Evolutionary conservation across 1,140 invertebrate species (phyloP).

Genomic region (Drosophila simulans): DNA sequence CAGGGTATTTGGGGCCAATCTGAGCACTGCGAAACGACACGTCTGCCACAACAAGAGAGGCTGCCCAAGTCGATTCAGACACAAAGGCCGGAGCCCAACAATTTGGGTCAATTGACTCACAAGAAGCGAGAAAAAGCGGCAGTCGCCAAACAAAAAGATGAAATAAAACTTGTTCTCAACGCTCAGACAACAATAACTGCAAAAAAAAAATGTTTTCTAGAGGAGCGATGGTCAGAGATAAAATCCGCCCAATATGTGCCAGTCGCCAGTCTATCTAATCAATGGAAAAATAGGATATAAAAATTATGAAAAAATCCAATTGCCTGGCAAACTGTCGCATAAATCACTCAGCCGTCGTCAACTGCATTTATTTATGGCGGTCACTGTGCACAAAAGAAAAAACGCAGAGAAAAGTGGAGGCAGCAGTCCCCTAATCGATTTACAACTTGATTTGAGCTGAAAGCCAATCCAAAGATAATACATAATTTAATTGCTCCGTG

Average conservation of each 20-base stretch:
- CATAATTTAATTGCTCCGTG: slow-evolving; percentile 33
- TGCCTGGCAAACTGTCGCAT: slow-evolving; percentile 33
- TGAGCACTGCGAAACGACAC: slow-evolving; percentile 53
- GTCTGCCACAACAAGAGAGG: slow-evolving; percentile 44
- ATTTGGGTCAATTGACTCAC: slow-evolving; percentile 64
- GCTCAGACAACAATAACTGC: slow-evolving; percentile 53
- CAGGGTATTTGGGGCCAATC: slow-evolving; percentile 39
- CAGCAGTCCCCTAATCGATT: slow-evolving; percentile 31
- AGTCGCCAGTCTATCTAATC: slow-evolving; percentile 33
- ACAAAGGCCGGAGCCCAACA: slow-evolving; percentile 51
- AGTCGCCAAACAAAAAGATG: slow-evolving; percentile 23
- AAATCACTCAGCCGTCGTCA: slow-evolving; percentile 43
- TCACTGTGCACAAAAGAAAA: slow-evolving; percentile 10
- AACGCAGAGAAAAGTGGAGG: slow-evolving; percentile 4
- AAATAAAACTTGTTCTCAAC: slow-evolving; percentile 60
- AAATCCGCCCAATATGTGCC: slow-evolving; percentile 42
- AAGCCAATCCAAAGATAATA: slow-evolving; percentile 46
- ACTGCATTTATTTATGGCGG: slow-evolving; percentile 36
- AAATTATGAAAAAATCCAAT: slow-evolving; percentile 13
- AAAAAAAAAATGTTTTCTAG: slow-evolving; percentile 13
- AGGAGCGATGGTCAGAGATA: slow-evolving; percentile 34
- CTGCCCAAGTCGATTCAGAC: slow-evolving; percentile 38
- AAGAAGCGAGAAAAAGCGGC: slow-evolving; percentile 46
- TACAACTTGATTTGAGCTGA: slow-evolving; percentile 42
- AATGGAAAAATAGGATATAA: slow-evolving; percentile 30